Evolutionary conservation across 2,888 invertebrate genomes (phyloP).

Genomic region (Endotricha flammealis): DNA sequence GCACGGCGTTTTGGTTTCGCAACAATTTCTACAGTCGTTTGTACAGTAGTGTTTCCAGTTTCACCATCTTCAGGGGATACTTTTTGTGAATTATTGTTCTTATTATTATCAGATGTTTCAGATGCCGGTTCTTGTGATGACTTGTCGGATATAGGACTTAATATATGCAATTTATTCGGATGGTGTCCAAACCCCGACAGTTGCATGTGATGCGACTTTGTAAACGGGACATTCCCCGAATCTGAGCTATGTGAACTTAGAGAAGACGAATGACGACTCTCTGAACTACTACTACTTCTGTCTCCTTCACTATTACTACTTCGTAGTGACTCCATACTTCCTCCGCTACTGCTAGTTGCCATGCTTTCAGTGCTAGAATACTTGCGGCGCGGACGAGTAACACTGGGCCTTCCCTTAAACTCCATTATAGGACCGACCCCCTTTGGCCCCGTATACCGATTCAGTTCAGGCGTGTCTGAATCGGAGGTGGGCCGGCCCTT

Average conservation of each 20-base stretch:
- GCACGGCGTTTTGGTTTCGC: constrained; percentile 81
- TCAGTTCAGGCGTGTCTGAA: constrained; percentile 74
- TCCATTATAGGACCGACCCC: constrained; percentile 79
- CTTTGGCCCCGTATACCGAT: constrained; percentile 76
- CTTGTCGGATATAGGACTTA: constrained; percentile 93
- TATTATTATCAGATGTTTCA: constrained; percentile 89
- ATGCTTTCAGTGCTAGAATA: constrained; percentile 92
- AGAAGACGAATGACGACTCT: constrained; percentile 89
- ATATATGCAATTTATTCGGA: constrained; percentile 87
- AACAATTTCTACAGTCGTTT: constrained; percentile 70
- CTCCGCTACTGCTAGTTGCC: constrained; percentile 91
- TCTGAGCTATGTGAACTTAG: constrained; percentile 92
- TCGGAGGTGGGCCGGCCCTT: constrained; percentile 83
- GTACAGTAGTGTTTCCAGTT: constrained; percentile 56
- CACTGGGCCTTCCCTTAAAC: constrained; percentile 80
- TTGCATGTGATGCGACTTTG: constrained; percentile 80
- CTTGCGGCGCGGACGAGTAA: constrained; percentile 74
- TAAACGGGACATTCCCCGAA: constrained; percentile 81
- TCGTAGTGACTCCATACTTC: constrained; percentile 91
- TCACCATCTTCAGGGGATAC: constrained; percentile 84
- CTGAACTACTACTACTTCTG: constrained; percentile 90
- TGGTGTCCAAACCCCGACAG: constrained; percentile 84
- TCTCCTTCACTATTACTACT: constrained; percentile 93
- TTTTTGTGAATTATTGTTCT: constrained; percentile 87
- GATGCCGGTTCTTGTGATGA: constrained; percentile 92